These are phyloP conservation scores for Acronicta psi DNA, from an alignment of 2,888 invertebrate species.

Conservation along the genomic window DNA sequence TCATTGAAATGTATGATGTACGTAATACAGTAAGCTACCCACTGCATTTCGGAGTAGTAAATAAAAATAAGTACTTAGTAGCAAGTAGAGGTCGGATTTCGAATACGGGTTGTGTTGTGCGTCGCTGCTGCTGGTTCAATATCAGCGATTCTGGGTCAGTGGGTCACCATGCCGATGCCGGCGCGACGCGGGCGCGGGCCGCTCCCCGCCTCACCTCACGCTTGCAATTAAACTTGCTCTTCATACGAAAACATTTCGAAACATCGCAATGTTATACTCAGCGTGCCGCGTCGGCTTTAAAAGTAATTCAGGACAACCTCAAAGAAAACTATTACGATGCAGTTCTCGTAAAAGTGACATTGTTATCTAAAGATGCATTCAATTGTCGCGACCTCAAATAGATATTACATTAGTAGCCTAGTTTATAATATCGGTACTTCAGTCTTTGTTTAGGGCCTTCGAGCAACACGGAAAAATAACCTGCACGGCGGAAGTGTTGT, in stretches of 20 bases:
- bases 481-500: too few species aligned
- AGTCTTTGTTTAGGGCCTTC: too few species aligned
- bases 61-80: constrained; percentile 72
- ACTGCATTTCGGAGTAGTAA: constrained; percentile 43
- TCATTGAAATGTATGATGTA: too few species aligned
- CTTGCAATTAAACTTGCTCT: constrained; percentile 78
- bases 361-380: too few species aligned
- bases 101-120: constrained; percentile 77
- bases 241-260: constrained; percentile 69
- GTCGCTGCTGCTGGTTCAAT: constrained; percentile 82
- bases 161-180: constrained; percentile 85
- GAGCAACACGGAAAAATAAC: too few species aligned
- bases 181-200: constrained; percentile 60
- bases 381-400: too few species aligned
- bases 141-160: constrained; percentile 88
- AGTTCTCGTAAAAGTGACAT: constrained; percentile 29
- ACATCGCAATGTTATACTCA: constrained; percentile 54
- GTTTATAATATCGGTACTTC: too few species aligned
- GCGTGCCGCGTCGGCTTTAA: constrained; percentile 35
- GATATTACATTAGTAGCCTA: too few species aligned
- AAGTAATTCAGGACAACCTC: constrained; percentile 44
- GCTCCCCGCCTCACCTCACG: constrained; percentile 69
- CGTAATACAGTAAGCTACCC: constrained; percentile 12
- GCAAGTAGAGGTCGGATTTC: constrained; percentile 84
- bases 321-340: constrained; percentile 35